Base-by-base conservation (phyloP, 2,113 vertebrate species). In the Tragelaphus imberbis region DNA sequence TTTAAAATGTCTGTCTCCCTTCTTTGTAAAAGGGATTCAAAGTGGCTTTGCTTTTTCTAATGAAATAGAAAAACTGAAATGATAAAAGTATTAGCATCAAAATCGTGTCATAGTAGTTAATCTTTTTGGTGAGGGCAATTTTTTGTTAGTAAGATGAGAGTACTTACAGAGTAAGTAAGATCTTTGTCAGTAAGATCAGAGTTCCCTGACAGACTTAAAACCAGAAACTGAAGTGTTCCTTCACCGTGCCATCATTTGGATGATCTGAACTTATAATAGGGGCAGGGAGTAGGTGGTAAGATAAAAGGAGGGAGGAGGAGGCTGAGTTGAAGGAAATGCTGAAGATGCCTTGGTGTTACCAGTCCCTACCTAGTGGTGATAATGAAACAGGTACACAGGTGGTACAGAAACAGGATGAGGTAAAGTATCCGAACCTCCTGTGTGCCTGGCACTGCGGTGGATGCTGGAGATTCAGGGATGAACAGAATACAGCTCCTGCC, bases 91-190 rank as follows among this genome's bases (percentile, higher is more conserved):
- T 71, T 90, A 59, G n/a, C 15, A 61, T 77, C 23, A 77, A 65
- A 55, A 36, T 85, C 23, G 12, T 44, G 58, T 84, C 3, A 1
- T 11, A 68, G 33, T 85, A 68, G 19, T 28, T 94, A 79, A 63
- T 12, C 56, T 33, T 33, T 16, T 92, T 61, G 28, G 21, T 44
- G 40, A 88, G 71, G 36, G 1, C 14, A 28, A 44, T 44, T 96
- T 92, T 82, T 96, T 68, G 7, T 81, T 90, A 68, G 10, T 47
- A 84, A 94, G 30, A 90, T 84, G 8, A 53, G 40, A 79, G 75
- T 44, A 36, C n/a, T 36, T 71, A 21, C n/a, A 71, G 19, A 71
- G 65, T 36, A 71, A 68, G 65, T 21, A 36, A 71, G 5, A 71
- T 71, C 68, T 71, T 71, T 44, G 88, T 77, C 77, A 23, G 5